Conservation (phyloP, 2,888 invertebrate genomes). For the Scotopteryx bipunctaria region DNA sequence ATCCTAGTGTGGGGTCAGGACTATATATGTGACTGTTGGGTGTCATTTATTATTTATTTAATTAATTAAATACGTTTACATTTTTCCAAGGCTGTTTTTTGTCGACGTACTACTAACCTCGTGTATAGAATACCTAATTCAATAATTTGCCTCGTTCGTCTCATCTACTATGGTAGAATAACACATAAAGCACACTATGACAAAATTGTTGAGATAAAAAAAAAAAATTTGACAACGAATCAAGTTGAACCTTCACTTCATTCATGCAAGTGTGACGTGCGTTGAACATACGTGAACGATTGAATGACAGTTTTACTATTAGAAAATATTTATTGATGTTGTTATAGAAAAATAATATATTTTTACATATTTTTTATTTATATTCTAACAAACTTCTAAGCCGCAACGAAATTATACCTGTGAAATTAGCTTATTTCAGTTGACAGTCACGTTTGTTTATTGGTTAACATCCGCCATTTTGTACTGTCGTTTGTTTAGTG, state of each 20-base stretch:
- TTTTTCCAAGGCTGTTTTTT: too few relatives aligned
- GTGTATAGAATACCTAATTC: too few relatives aligned
- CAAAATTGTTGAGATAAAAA: not conserved
- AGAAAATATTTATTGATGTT: constrained; percentile 69
- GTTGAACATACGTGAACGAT: constrained; percentile 65
- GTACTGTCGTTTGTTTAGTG: constrained; percentile 83
- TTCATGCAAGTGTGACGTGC: constrained; percentile 49
- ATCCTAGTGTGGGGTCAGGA: too few relatives aligned
- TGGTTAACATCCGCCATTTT: constrained; percentile 84
- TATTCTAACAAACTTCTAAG: constrained; percentile 52
- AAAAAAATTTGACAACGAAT: not conserved
- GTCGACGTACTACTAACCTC: too few relatives aligned
- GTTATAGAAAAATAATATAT: constrained; percentile 63
- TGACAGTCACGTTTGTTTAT: constrained; percentile 81
- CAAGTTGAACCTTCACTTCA: not conserved
- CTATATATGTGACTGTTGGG: too few relatives aligned
- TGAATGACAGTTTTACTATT: constrained; percentile 75
- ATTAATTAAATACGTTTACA: too few relatives aligned
- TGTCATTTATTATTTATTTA: too few relatives aligned
- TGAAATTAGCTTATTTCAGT: constrained; percentile 54
- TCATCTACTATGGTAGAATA: too few relatives aligned
- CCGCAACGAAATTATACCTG: constrained; percentile 36
- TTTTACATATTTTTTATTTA: constrained; percentile 70
- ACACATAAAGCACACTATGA: too few relatives aligned
- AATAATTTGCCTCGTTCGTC: too few relatives aligned